Evolutionary conservation across 2,888 invertebrate genomes (phyloP), one percentile per base, ranked within the genome.

Genomic region (Unio delphinus): DNA sequence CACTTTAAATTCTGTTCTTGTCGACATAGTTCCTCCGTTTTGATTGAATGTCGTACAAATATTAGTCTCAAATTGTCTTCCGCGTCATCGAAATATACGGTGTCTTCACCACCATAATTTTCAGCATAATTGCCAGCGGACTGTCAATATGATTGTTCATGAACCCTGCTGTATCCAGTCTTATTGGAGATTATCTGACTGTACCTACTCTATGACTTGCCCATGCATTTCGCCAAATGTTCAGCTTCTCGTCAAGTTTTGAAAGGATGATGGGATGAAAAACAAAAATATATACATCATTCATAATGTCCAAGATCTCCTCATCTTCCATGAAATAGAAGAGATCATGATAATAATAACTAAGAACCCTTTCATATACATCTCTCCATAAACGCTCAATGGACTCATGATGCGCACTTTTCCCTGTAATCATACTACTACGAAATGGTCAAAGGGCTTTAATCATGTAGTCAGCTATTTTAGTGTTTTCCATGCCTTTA

Each of bases 241-340:
- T n/a, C 6, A 68, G 28, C 20, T 59, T 45, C 28, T 55, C 59
- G 45, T 68, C 68, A 26, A 68, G 65, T 34, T 65, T 61, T 20
- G 23, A 18, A 54, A 65, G 20, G 28, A 54, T 65, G 1, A 65
- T 65, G 54, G 56, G 61, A 28, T 72, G 68, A 4, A 72, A 34
- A 17, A 65, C 65, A 59, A 23, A 61, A 20, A 68, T 65, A 30
- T 71, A 55, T 28, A 56, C n/a, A 11, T 67, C 62, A 68, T 68
- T 55, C 20, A 68, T 23, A 17, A 59, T 56, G 57, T 68, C 68
- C 20, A 72, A 55, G 11, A 72, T 61, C 4, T 55, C 58, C 3
- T 58, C 20, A 11, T 68, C 71, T 62, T 72, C 65, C 71, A 72
- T 65, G 59, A 57, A 65, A 30, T 68, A 65, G 55, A 71, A 71